Base-by-base conservation (phyloP, 2,888 invertebrate genomes). In the Aelia acuminata region DNA sequence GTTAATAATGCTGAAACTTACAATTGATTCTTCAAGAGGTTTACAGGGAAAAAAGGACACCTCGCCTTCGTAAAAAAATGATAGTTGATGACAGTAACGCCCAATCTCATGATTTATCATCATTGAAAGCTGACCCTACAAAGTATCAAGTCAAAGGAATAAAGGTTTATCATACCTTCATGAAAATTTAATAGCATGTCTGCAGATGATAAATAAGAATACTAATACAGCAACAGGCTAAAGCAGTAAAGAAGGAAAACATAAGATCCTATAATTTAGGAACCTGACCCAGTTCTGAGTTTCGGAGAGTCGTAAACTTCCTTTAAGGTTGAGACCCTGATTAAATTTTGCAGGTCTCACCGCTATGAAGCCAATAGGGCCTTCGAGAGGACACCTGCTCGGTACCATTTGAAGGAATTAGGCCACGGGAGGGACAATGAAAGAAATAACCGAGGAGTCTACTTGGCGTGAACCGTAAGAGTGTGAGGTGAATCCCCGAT, bases 401-500 rank as follows among this genome's bases (percentile, higher is more conserved):
- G 26, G 35, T 39, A 1, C 39, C 20, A 39, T 75, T 8, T 3
- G 39, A 39, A 22, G 3, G 39, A 75, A 75, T 35, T 39, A 39
- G 75, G 75, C 8, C 75, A 75, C 1, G 1, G 35, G 39, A 43
- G 20, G 8, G 20, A 75, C 75, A 75, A 75, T 39, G 13, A 39
- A 75, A 75, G 75, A 43, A 39, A 75, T 7, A 20, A n/a, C 20
- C 20, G 39, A n/a, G 75, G 10, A 20, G 75, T 75, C 43, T 57
- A 57, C 10, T 75, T 43, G 75, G 8, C 39, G 35, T 3, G 75
- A 20, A 75, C 75, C 39, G 75, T 20, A 75, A 75, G 39, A 22
- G 39, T 22, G 20, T 43, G 39, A 75, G 43, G 75, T 35, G 75
- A 75, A 75, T 75, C 75, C 11, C 75, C 75, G 75, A 75, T 75